These are phyloP conservation scores for Syrrhaptes paradoxus DNA, from an alignment of 2,113 vertebrate species.

Conservation along the genomic window DNA sequence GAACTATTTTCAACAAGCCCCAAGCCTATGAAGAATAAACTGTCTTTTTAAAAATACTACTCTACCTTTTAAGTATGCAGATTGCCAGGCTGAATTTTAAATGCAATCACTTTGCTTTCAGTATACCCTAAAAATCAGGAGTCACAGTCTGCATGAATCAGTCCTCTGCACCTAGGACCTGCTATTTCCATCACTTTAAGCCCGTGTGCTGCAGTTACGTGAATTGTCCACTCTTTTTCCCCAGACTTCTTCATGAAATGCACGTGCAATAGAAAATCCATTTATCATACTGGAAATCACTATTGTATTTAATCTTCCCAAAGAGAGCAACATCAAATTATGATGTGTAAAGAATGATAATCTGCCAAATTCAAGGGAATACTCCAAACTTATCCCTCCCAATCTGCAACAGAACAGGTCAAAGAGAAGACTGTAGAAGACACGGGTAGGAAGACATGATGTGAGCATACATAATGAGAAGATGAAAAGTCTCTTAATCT, in stretches of 20 bases:
- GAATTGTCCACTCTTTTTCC: background rate
- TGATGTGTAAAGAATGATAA: background rate
- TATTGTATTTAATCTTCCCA: constrained; percentile 31
- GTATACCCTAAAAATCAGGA: constrained; percentile 7
- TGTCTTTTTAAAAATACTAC: constrained; percentile 10
- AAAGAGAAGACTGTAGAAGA: background rate
- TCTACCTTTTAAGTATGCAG: constrained; percentile 42
- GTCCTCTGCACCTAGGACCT: background rate
- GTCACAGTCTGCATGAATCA: background rate
- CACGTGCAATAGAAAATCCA: background rate
- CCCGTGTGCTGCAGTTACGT: background rate
- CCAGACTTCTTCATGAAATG: background rate
- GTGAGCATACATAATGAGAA: constrained; percentile 15
- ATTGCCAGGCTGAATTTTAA: constrained; percentile 49
- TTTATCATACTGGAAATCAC: background rate
- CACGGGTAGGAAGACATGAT: background rate
- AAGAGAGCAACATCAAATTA: constrained; percentile 47
- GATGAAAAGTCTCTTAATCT: constrained; percentile 51
- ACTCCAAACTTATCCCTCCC: background rate
- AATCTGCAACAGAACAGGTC: background rate
- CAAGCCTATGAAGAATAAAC: background rate
- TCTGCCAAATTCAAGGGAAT: constrained; percentile 15
- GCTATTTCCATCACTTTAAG: constrained; percentile 14
- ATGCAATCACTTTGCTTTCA: constrained; percentile 56
- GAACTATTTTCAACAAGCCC: background rate